phyloP scores from a whole-genome alignment of 2,797 vertebrate genomes.

The Bucorvus abyssinicus region DNA sequence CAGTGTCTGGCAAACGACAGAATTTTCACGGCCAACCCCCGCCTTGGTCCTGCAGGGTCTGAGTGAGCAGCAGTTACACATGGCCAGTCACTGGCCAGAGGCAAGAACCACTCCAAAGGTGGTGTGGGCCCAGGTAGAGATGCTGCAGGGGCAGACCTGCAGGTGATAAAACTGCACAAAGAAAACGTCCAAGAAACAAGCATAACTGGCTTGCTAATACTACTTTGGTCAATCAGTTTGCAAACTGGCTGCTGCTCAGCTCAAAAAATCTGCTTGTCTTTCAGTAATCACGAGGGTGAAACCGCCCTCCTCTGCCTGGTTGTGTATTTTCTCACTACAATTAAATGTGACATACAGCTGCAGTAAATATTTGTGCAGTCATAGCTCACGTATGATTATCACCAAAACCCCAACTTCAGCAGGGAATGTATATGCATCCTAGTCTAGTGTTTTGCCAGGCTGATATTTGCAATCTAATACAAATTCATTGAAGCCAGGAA shows the following conservation, averaged over 20 bases:
- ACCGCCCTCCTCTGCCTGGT: not conserved
- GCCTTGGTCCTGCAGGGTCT: not conserved
- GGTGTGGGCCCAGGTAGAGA: not conserved
- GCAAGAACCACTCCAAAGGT: not conserved
- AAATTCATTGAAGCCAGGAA: not conserved
- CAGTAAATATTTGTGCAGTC: conserved; percentile 6
- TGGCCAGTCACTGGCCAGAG: accelerated
- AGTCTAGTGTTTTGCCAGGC: not conserved
- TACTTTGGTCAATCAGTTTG: not conserved
- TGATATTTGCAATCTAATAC: not conserved
- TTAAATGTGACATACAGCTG: not conserved
- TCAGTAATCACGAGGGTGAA: not conserved
- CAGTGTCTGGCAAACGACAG: not conserved
- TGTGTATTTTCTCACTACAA: not conserved
- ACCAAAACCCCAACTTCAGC: not conserved
- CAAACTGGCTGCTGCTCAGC: not conserved
- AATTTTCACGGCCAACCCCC: not conserved
- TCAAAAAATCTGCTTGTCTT: not conserved
- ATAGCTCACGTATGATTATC: not conserved
- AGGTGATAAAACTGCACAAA: not conserved
- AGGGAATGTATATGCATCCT: not conserved
- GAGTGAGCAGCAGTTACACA: not conserved
- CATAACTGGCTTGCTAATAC: not conserved
- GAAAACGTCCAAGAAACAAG: not conserved
- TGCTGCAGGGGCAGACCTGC: not conserved